Evolutionary conservation across 2,888 invertebrate genomes (phyloP), one percentile per base, ranked within the genome.

Genomic region (Mylabris sibirica): DNA sequence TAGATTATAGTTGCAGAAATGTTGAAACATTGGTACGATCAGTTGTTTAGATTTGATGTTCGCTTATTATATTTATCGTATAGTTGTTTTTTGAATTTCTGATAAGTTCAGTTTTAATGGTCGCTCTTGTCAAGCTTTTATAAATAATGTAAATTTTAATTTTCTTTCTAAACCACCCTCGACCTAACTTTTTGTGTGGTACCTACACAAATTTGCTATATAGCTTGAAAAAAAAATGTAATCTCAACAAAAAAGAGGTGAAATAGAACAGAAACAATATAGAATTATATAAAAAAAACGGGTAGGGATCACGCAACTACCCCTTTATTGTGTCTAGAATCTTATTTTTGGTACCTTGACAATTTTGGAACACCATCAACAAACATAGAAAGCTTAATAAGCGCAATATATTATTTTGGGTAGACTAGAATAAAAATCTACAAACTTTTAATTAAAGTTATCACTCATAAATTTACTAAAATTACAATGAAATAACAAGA

Each of bases 71-170:
- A 69, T 64, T 69, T 63, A 63, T 38, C 60, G 59, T 60, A 66
- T 64, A 65, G 53, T 66, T 69, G 60, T 44, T 60, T 64, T 61
- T 69, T 69, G 66, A 66, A 69, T 69, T 69, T 69, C 66, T 69
- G 66, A 69, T 69, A 66, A 69, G 64, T 64, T 38, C 6, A 26
- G 64, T 64, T 69, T 66, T 66, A 66, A 60, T 60, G 57, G 53
- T 63, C 60, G 49, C 64, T 26, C 64, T 66, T 69, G 66, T 60
- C 66, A 66, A 69, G 60, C 63, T 63, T 60, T 60, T 64, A 66
- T 69, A 66, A 69, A 69, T 69, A 69, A 66, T 66, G 53, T 60
- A 68, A 34, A 62, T 20, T 17, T 20, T 60, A 59, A 60, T 63
- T 62, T 53, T 41, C 49, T 65, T 65, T 63, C 35, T 68, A 49